Evolutionary conservation across 2,797 vertebrate species (phyloP).

Genomic region (Leptatherina wallacei): DNA sequence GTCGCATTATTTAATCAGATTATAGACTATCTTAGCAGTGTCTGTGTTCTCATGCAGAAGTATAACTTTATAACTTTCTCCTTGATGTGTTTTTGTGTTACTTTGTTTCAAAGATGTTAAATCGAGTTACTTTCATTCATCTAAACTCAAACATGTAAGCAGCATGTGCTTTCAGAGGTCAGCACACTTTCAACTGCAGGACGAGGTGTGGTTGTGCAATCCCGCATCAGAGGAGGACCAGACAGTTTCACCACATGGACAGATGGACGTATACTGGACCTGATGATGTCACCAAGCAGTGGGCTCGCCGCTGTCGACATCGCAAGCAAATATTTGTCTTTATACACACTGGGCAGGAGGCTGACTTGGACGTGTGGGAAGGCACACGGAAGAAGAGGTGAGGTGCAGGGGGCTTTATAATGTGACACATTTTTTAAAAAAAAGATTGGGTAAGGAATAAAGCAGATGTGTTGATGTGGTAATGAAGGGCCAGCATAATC

Average conservation of each 20-base stretch:
- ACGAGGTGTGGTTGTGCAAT: not conserved
- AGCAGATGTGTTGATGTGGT: constrained; percentile 6
- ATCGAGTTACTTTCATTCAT: constrained; percentile 1
- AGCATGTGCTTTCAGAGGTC: not conserved
- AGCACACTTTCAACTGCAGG: not conserved
- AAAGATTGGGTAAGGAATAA: not conserved
- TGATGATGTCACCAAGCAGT: constrained; percentile 41
- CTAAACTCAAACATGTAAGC: not conserved
- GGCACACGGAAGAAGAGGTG: constrained; percentile 35
- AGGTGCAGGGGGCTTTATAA: constrained; percentile 2
- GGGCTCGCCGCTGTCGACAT: constrained; percentile 64
- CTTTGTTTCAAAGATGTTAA: not conserved
- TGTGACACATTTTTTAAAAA: not conserved
- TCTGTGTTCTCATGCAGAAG: not conserved
- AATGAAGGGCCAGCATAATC: not conserved
- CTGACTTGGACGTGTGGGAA: constrained; percentile 42
- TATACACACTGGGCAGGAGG: constrained; percentile 46
- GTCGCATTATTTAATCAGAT: not conserved
- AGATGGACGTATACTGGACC: constrained; percentile 45
- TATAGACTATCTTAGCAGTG: not conserved
- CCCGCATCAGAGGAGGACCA: not conserved
- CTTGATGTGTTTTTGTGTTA: not conserved
- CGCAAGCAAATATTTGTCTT: constrained; percentile 81
- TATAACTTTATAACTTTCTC: not conserved
- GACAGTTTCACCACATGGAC: constrained; percentile 9